Percentiles rank a stretch among this genome's conserved stretches.
Evolutionary conservation across 2,113 vertebrate genomes (phyloP).

Genomic region (Megaceryle maxima): DNA sequence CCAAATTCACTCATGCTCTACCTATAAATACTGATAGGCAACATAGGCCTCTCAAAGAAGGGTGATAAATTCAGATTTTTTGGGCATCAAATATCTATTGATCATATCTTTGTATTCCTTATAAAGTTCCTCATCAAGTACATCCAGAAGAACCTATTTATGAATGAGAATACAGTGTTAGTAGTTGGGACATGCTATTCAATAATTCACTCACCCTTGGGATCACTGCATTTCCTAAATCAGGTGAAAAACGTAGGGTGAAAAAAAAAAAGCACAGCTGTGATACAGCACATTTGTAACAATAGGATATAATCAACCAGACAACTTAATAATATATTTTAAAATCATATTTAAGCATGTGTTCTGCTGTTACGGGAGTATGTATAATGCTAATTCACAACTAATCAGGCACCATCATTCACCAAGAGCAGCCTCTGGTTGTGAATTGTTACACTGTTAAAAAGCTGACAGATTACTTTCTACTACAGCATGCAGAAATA

Average conservation of each 20-base stretch:
- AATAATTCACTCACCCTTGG: not conserved
- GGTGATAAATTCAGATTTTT: not conserved
- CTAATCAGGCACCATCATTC: slow-evolving; percentile 16
- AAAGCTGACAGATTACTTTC: slow-evolving; percentile 40
- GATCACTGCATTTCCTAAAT: not conserved
- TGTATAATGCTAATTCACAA: slow-evolving; percentile 8
- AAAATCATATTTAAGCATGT: not conserved
- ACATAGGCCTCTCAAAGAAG: not conserved
- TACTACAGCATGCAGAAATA: slow-evolving; percentile 36
- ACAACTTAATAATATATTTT: not conserved
- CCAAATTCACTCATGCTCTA: not conserved
- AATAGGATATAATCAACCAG: not conserved
- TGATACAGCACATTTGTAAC: not conserved
- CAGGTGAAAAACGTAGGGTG: not conserved
- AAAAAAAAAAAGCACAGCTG: not conserved
- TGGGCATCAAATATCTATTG: not conserved
- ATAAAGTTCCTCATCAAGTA: not conserved
- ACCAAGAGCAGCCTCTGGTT: not conserved
- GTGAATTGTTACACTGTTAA: not conserved
- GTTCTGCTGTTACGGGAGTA: not conserved
- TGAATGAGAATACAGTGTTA: not conserved
- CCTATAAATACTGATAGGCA: not conserved
- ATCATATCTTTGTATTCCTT: not conserved
- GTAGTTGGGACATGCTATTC: not conserved
- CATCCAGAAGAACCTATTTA: not conserved